These are phyloP conservation scores for Panagrolaimus sp. DNA, from an alignment of 1,140 invertebrate species.

Conservation along the genomic window DNA sequence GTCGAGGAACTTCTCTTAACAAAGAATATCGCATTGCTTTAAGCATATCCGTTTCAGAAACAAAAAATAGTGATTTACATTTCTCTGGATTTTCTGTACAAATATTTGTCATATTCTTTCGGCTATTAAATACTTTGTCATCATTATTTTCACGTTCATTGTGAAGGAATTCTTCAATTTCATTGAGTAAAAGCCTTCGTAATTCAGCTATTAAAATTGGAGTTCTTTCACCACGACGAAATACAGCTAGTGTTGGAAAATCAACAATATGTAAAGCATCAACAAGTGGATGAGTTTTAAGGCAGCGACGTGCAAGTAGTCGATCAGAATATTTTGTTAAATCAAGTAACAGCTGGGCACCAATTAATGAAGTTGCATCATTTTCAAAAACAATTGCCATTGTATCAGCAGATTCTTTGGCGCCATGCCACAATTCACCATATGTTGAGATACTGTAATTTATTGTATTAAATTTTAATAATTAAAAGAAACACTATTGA, in stretches of 20 bases:
- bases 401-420: slow-evolving; percentile 28
- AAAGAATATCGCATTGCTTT: slow-evolving; percentile 51
- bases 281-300: slow-evolving; percentile 43
- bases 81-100: slow-evolving; percentile 27
- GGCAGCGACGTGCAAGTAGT: slow-evolving; percentile 40
- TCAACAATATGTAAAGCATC: slow-evolving; percentile 44
- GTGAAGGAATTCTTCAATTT: slow-evolving; percentile 33
- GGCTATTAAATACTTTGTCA: neutral
- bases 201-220: slow-evolving; percentile 45
- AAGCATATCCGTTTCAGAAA: slow-evolving; percentile 57
- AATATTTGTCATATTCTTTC: slow-evolving; percentile 5
- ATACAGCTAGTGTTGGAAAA: slow-evolving; percentile 53
- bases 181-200: slow-evolving; percentile 31
- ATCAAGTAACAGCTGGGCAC: slow-evolving; percentile 48
- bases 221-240: slow-evolving; percentile 50
- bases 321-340: slow-evolving; percentile 36
- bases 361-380: slow-evolving; percentile 29
- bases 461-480: slow-evolving; percentile 6
- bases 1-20: slow-evolving; percentile 40
- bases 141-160: slow-evolving; percentile 3
- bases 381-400: slow-evolving; percentile 52
- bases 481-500: too few relatives aligned
- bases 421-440: slow-evolving; percentile 50
- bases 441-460: slow-evolving; percentile 48
- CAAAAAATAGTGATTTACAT: slow-evolving; percentile 46